Base-by-base conservation (phyloP, 2,113 vertebrate genomes). In the Tautogolabrus adspersus region DNA sequence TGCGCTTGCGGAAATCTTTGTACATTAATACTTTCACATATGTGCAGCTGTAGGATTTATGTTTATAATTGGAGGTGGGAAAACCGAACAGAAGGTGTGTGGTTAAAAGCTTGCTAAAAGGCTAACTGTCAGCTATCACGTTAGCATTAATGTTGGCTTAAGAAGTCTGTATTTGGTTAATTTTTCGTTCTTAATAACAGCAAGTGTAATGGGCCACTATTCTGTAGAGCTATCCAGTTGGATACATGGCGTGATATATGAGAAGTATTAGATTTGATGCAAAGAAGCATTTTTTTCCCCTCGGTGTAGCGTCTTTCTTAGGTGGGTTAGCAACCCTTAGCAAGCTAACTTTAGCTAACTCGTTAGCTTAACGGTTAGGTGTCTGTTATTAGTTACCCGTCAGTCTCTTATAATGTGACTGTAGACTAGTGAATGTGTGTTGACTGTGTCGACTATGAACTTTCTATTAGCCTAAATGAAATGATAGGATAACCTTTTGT, bases 51-150 rank as follows among this genome's bases (percentile, higher is more conserved):
- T 61, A 21, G 60, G 74, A 71, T 51, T 75, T 44, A 34, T 13
- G 56, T 55, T 82, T 84, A 82, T 9, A 66, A 70, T 87, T 82
- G 52, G 18, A 78, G 74, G 21, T 56, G 79, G 68, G 46, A 68
- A 81, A 81, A 80, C 34, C 63, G 87, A 77, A 5, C 46, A 75
- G 79, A 68, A 64, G 38, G 57, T 72, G 10, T 77, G 82, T 71
- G 79, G 66, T 72, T 78, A 65, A 71, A 77, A 72, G 77, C 67
- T 76, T 38, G 78, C 76, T 68, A 71, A 81, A 51, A 38, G 60
- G 86, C 91, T 90, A 90, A 89, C 77, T 85, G 76, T 61, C 82
- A 77, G 89, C 88, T 89, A 90, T 66, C 56, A 5, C 6, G 66
- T 83, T 89, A 88, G 89, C 87, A 78, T 83, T 26, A 34, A 9